Evolutionary conservation across 2,113 vertebrate species (phyloP).

Genomic region (Albula glossodonta): DNA sequence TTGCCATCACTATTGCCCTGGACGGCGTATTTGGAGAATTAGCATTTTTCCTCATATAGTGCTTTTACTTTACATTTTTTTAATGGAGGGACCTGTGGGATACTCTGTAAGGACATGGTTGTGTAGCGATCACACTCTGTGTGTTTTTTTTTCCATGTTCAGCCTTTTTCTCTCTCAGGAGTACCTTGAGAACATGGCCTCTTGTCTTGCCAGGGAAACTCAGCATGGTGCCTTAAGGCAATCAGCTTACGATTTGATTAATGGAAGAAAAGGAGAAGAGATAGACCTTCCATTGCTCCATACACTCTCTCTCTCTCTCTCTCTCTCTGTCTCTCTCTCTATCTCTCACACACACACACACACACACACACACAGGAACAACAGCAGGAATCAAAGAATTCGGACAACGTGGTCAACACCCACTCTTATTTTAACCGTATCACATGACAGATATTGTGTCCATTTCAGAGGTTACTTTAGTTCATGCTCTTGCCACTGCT

Average conservation of each 20-base stretch:
- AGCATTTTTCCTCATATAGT: conserved; percentile 14
- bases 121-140: background rate
- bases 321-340: background rate
- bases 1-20: background rate
- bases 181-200: background rate
- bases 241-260: conserved; percentile 22
- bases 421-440: background rate
- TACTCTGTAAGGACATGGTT: background rate
- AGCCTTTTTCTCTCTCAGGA: background rate
- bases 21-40: background rate
- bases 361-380: background rate
- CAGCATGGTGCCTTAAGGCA: background rate
- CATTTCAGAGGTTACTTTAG: background rate
- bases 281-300: background rate
- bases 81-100: background rate
- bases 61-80: background rate
- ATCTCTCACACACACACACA: background rate
- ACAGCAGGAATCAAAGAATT: background rate
- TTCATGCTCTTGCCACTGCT: background rate
- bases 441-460: background rate
- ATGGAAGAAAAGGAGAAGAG: background rate
- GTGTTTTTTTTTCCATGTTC: background rate
- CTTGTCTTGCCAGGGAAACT: background rate
- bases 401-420: conserved; percentile 30
- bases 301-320: conserved; percentile 7